Evolutionary conservation across 1,140 invertebrate species (phyloP), one percentile per base, ranked within the genome.

Genomic region (Pollicipes pollicipes): DNA sequence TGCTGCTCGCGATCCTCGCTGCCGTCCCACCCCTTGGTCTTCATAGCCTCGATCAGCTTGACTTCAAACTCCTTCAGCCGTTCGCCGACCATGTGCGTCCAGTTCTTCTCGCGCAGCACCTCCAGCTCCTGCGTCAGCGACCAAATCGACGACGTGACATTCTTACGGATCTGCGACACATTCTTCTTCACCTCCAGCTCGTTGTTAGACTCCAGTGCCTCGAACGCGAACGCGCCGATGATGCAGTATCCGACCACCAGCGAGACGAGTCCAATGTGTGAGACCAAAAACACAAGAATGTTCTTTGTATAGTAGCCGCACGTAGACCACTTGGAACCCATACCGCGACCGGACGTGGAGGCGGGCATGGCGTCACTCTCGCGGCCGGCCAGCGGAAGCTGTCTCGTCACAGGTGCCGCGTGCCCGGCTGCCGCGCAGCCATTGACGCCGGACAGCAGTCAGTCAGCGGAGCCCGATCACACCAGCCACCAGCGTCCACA

Each of bases 11-110:
- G 81, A 73, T 88, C 87, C 80, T 95, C 91, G 75, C 86, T 87
- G 66, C 94, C 93, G 78, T 96, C 91, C 89, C 93, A 97, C 6
- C 94, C 94, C 66, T 90, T 85, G 69, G 90, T 87, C 76, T 89
- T 91, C 83, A 95, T 93, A 74, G 90, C 88, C 73, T 84, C 83
- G 69, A 95, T 80, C 68, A 95, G 84, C 58, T 88, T 85, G 70
- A 84, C 86, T 80, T 96, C 92, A 77, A 95, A 97, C 70, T 84
- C 83, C 69, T 76, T 75, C 13, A 82, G 76, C 26, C 75, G 73
- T 35, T 76, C 71, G 0, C 76, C 75, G 27, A 80, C 81, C 30
- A 83, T 81, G 10, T 77, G 76, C 3, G 88, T 89, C 87, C 90
- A 93, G 77, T 88, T 87, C 70, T 85, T 83, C 76, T 88, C 83